Evolutionary conservation across 2,797 vertebrate species (phyloP).

Genomic region (Tachyglossus aculeatus): DNA sequence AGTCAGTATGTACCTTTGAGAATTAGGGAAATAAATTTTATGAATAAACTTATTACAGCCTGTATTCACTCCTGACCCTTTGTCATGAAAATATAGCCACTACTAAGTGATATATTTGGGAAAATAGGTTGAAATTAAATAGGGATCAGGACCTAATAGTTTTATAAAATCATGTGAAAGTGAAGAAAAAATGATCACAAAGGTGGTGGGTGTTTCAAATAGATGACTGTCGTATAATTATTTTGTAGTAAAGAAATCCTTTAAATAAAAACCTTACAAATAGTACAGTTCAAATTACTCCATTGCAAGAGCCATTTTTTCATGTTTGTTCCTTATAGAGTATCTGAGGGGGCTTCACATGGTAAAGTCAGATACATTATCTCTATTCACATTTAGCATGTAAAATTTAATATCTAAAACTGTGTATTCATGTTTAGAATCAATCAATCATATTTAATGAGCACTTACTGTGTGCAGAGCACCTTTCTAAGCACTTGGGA

Average conservation of each 20-base stretch:
- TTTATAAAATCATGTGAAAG: slow-evolving; percentile 19
- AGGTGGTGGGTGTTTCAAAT: slow-evolving; percentile 64
- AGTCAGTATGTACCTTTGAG: too few relatives aligned
- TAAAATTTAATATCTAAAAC: too few relatives aligned
- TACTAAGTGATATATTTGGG: too few relatives aligned
- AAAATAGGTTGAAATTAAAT: too few relatives aligned
- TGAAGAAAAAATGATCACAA: slow-evolving; percentile 63
- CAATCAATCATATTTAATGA: too few relatives aligned
- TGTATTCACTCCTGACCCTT: too few relatives aligned
- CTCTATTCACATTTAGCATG: slow-evolving; percentile 17
- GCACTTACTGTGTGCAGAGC: too few relatives aligned
- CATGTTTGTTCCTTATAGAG: slow-evolving; percentile 59
- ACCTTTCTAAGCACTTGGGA: too few relatives aligned
- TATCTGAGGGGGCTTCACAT: slow-evolving; percentile 44
- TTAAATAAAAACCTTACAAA: slow-evolving; percentile 46
- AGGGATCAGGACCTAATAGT: neutral
- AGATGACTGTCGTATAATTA: slow-evolving; percentile 63
- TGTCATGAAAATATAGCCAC: too few relatives aligned
- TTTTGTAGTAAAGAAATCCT: slow-evolving; percentile 57
- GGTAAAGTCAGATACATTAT: slow-evolving; percentile 2
- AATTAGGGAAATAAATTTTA: too few relatives aligned
- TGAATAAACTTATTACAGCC: too few relatives aligned
- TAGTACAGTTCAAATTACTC: slow-evolving; percentile 59
- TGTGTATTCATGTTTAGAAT: too few relatives aligned
- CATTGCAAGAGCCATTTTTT: slow-evolving; percentile 19